Percentiles rank a stretch among this genome's conserved stretches.
Evolutionary conservation across 2,113 vertebrate species (phyloP).

Genomic region (Falcunculus frontatus): DNA sequence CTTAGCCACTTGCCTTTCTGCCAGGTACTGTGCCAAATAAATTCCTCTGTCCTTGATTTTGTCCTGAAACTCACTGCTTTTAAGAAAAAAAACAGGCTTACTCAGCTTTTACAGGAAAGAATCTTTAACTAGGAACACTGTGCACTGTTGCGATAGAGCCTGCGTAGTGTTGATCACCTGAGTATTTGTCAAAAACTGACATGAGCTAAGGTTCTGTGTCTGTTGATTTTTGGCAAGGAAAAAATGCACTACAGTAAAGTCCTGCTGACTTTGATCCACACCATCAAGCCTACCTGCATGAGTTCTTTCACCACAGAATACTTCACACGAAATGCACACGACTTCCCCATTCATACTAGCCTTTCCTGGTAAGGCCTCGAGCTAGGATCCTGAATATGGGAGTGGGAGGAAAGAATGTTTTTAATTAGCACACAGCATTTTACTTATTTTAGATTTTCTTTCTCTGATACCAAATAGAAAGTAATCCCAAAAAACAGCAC

Average conservation of each 20-base stretch:
- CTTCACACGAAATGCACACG: neutral
- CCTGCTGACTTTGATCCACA: slow-evolving; percentile 24
- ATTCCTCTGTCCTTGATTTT: slow-evolving; percentile 1
- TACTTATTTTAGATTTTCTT: slow-evolving; percentile 50
- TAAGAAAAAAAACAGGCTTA: neutral
- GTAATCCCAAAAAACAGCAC: slow-evolving; percentile 66
- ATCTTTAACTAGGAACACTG: slow-evolving; percentile 63
- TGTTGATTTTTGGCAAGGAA: slow-evolving; percentile 72
- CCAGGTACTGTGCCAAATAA: slow-evolving; percentile 67
- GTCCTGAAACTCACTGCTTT: slow-evolving; percentile 12
- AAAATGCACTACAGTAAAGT: slow-evolving; percentile 60
- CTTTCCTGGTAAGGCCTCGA: slow-evolving; percentile 62
- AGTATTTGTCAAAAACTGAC: slow-evolving; percentile 76
- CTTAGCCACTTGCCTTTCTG: slow-evolving; percentile 43
- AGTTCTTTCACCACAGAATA: slow-evolving; percentile 31
- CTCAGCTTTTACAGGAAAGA: slow-evolving; percentile 58
- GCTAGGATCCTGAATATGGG: slow-evolving; percentile 62
- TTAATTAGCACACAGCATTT: slow-evolving; percentile 55
- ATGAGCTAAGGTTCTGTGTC: slow-evolving; percentile 73
- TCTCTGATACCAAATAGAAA: slow-evolving; percentile 43
- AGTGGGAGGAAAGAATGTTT: slow-evolving; percentile 39
- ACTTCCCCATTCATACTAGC: neutral
- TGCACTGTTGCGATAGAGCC: slow-evolving; percentile 57
- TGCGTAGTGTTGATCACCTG: slow-evolving; percentile 72
- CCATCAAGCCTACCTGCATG: slow-evolving; percentile 25